phyloP scores from a whole-genome alignment of 2,797 vertebrate genomes.

The Coracias cyanogaster region DNA sequence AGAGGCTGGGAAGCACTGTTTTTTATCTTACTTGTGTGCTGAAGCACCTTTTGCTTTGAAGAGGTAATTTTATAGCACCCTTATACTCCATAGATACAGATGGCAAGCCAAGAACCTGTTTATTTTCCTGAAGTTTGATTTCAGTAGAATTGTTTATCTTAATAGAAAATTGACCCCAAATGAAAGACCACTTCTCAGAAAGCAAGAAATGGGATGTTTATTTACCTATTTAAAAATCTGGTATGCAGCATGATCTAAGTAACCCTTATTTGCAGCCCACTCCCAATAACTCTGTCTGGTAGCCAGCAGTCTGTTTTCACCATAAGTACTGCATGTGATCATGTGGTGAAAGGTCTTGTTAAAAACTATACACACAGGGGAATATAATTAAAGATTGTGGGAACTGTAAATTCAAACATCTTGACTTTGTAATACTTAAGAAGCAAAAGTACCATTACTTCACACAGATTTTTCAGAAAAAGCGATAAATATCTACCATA shows the following conservation, averaged over 20 bases:
- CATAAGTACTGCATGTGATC: neutral
- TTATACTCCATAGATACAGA: neutral
- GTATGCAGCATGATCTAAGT: neutral
- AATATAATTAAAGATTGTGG: neutral
- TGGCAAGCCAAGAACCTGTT: neutral
- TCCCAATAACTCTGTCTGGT: neutral
- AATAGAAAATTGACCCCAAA: neutral
- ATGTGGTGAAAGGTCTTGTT: neutral
- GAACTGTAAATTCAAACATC: neutral
- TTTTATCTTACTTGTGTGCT: neutral
- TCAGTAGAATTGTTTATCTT: neutral
- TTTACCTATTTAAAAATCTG: neutral
- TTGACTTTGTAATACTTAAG: neutral
- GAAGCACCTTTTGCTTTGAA: neutral
- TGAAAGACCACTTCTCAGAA: neutral
- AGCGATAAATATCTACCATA: neutral
- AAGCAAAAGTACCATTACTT: neutral
- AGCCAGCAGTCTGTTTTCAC: neutral
- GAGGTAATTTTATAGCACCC: neutral
- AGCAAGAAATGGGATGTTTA: neutral
- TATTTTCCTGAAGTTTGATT: neutral
- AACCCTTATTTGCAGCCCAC: neutral
- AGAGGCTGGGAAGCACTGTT: neutral
- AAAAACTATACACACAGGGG: neutral
- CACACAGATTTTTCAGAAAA: neutral